Evolutionary conservation across 2,113 vertebrate species (phyloP), one percentile per base, ranked within the genome.

Genomic region (Cheilinus undulatus): DNA sequence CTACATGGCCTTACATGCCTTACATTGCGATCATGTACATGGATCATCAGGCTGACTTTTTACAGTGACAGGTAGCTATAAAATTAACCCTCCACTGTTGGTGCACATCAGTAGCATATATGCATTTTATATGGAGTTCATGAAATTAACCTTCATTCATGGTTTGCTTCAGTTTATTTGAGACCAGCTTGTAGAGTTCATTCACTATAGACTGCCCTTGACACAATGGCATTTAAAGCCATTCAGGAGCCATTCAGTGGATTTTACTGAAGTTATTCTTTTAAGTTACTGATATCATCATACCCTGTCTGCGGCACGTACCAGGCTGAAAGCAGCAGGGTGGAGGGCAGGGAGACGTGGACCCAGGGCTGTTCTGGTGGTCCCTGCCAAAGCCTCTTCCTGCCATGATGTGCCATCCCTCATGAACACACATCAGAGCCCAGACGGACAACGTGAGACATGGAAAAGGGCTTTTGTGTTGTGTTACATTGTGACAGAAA

Each of bases 261-360:
- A 6, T 68, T 71, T 34, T 71, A 23, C 53, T 19, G 28, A 45
- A 20, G 20, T 65, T 43, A 48, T 46, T 24, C 34, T 54, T 19
- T n/a, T 45, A 2, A 19, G 19, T 43, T 43, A 12, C 59, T 48
- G 24, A 60, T 56, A 28, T 57, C 70, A 74, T 9, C 46, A 64
- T 34, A 77, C 83, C 48, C 64, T 0, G 58, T 50, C 17, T 15
- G 1, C 61, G 20, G 81, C 85, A 85, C 77, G 84, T 88, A 85
- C 74, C 72, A 70, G 26, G 26, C 83, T 71, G 49, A 56, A 15
- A 45, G 46, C 48, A 49, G 50, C 50, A 63, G 78, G 76, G 71
- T 79, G 83, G 83, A 78, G 70, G 46, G 45, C 24, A 50, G 22
- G 30, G 52, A 79, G 72, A 86, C 52, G 82, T 77, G 73, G 66